These are phyloP conservation scores for Cosmopolites sordidus DNA, from an alignment of 2,888 invertebrate species.

Conservation along the genomic window DNA sequence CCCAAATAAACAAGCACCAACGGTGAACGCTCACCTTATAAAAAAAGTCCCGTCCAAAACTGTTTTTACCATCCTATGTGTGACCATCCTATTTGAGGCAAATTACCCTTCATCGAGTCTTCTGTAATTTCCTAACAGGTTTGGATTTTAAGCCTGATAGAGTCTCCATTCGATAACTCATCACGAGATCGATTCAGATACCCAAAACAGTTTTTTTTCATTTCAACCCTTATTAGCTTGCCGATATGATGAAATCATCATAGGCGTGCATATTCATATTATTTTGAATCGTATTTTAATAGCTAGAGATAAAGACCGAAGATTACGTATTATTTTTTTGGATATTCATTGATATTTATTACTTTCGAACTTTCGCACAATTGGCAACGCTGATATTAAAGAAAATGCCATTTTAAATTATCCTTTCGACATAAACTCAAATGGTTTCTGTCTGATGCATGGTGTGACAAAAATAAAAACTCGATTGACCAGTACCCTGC, in stretches of 20 bases:
- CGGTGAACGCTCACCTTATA: conserved; percentile 3
- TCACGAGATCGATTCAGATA: conserved; percentile 30
- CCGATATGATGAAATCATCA: conserved; percentile 11
- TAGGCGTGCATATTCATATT: conserved; percentile 3
- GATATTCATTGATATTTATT: no score
- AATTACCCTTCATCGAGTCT: conserved; percentile 47
- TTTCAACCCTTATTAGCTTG: conserved; percentile 47
- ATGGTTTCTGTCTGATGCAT: conserved; percentile 16
- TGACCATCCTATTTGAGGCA: conserved; percentile 35
- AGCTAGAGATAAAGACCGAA: no score
- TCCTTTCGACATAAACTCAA: not conserved
- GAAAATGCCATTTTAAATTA: not conserved
- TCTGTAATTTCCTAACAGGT: conserved; percentile 49
- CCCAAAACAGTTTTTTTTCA: conserved; percentile 35
- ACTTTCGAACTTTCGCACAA: no score
- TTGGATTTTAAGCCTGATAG: conserved; percentile 49
- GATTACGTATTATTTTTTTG: no score
- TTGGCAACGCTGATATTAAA: not conserved
- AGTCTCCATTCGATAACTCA: conserved; percentile 41
- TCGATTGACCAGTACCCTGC: conserved; percentile 43
- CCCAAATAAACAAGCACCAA: conserved; percentile 10
- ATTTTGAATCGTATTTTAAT: no score
- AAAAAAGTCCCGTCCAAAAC: conserved; percentile 3
- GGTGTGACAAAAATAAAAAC: conserved; percentile 47
- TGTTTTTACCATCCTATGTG: no score